These are phyloP conservation scores for Parambassis ranga DNA, from an alignment of 2,797 vertebrate species.

Conservation along the genomic window DNA sequence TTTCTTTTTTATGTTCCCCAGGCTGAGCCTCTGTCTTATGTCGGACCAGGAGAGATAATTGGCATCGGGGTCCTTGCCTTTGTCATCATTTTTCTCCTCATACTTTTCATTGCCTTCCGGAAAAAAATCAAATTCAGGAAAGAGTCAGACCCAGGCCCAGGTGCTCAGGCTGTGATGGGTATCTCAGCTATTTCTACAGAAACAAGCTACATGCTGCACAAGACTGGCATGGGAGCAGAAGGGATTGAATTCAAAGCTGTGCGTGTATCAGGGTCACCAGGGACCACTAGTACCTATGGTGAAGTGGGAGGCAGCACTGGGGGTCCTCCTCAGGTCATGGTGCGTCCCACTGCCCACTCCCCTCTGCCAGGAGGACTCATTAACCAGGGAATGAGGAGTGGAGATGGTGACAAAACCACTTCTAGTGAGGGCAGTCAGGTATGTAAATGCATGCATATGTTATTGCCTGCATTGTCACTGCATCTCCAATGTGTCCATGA, in stretches of 20 bases:
- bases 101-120: slow-evolving; percentile 88
- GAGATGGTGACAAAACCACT: slow-evolving; percentile 53
- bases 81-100: slow-evolving; percentile 86
- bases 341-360: slow-evolving; percentile 91
- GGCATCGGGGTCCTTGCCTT: slow-evolving; percentile 91
- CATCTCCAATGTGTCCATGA: too few relatives aligned
- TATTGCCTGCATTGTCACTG: too few relatives aligned
- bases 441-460: not conserved
- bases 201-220: slow-evolving; percentile 78
- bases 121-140: slow-evolving; percentile 91
- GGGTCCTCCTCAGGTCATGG: slow-evolving; percentile 89
- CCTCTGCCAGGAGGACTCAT: slow-evolving; percentile 54
- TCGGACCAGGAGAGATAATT: slow-evolving; percentile 94
- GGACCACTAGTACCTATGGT: slow-evolving; percentile 52
- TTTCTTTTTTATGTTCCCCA: slow-evolving; percentile 60
- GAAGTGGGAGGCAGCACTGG: slow-evolving; percentile 52
- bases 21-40: slow-evolving; percentile 87
- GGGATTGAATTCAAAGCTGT: slow-evolving; percentile 78
- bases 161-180: slow-evolving; percentile 79
- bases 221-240: slow-evolving; percentile 64
- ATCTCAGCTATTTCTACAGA: slow-evolving; percentile 89
- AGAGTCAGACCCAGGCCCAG: slow-evolving; percentile 83
- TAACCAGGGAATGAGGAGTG: slow-evolving; percentile 30
- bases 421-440: slow-evolving; percentile 70
- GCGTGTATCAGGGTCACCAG: slow-evolving; percentile 56